A percentile compares a stretch with the other conserved stretches of the same genome.
phyloP scores from a whole-genome alignment of 2,797 vertebrate species.

The Dryobates pubescens region DNA sequence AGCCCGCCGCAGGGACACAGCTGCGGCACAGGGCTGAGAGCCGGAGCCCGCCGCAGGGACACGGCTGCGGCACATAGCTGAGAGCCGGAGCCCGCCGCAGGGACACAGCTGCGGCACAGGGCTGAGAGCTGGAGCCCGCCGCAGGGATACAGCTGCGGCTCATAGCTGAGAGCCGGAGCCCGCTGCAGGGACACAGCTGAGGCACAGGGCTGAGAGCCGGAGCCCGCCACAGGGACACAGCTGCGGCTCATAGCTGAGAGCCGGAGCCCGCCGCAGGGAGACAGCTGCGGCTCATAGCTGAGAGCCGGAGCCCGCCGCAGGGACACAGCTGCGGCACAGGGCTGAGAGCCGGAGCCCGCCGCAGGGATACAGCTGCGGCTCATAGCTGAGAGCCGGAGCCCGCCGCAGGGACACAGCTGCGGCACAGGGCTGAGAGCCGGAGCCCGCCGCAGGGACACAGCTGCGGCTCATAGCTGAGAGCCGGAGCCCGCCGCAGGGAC shows the following conservation, averaged over 20 bases:
- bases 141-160: no score
- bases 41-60: not conserved
- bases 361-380: constrained; percentile 48
- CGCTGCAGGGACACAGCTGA: constrained; percentile 57
- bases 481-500: not conserved
- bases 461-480: not conserved
- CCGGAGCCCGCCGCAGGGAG: constrained; percentile 32
- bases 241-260: no score
- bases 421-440: no score
- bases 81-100: constrained; percentile 5
- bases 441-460: constrained; percentile 53
- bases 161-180: not conserved
- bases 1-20: constrained; percentile 53
- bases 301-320: not conserved
- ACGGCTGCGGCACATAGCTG: no score
- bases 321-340: no score
- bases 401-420: not conserved
- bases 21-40: not conserved
- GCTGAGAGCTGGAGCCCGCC: not conserved
- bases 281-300: not conserved
- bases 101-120: constrained; percentile 27
- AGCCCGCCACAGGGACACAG: not conserved
- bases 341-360: not conserved
- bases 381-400: no score
- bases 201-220: not conserved